A percentile compares a stretch with the other conserved stretches of the same genome.
Evolutionary conservation across 2,797 vertebrate genomes (phyloP).

Genomic region (Pseudotriccus pelzelni): DNA sequence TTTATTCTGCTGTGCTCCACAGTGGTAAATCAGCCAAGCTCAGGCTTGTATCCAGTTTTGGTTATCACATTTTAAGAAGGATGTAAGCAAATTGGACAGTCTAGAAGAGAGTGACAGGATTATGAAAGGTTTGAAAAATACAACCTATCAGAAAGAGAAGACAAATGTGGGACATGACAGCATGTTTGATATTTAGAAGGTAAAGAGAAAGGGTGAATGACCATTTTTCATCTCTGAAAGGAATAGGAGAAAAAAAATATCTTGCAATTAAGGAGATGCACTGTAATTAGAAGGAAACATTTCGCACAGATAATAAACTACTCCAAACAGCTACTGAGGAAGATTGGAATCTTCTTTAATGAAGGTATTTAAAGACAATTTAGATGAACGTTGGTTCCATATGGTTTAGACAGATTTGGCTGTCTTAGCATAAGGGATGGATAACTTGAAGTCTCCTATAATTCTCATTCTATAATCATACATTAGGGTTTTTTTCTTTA

Average conservation of each 20-base stretch:
- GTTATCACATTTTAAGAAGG: constrained; percentile 68
- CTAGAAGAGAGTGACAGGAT: constrained; percentile 67
- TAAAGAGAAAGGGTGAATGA: constrained; percentile 24
- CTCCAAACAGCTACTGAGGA: background rate
- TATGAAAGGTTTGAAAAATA: constrained; percentile 62
- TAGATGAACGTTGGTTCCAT: too few relatives aligned
- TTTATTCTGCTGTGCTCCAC: constrained; percentile 65
- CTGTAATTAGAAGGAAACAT: background rate
- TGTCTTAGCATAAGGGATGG: too few relatives aligned
- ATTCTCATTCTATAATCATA: too few relatives aligned
- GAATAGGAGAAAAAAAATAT: background rate
- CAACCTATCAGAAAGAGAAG: constrained; percentile 39
- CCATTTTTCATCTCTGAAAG: constrained; percentile 10
- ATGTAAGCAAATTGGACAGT: constrained; percentile 68
- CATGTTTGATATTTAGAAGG: constrained; percentile 32
- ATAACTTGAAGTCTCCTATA: too few relatives aligned
- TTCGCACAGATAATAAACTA: background rate
- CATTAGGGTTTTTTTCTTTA: too few relatives aligned
- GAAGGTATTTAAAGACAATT: too few relatives aligned
- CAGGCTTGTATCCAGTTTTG: constrained; percentile 62
- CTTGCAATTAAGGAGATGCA: background rate
- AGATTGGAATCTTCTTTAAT: background rate
- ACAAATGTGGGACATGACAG: constrained; percentile 57
- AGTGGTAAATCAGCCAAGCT: constrained; percentile 58
- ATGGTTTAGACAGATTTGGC: too few relatives aligned